phyloP scores from a whole-genome alignment of 2,113 vertebrate species.

The Stegostoma tigrinum region DNA sequence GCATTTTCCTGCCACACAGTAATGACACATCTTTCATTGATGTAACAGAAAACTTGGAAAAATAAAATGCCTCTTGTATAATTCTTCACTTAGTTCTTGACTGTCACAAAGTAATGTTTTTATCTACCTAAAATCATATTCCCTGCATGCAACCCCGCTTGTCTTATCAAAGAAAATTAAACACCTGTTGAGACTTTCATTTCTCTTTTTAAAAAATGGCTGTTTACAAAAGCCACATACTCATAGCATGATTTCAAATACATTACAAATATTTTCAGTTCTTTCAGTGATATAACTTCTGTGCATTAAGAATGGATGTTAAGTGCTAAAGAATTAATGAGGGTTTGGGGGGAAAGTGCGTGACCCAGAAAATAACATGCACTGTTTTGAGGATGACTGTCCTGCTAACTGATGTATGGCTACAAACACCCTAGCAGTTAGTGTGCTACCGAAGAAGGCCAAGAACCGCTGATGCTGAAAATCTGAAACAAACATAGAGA shows the following conservation, averaged over 20 bases:
- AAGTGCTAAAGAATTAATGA: not conserved
- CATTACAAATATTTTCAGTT: not conserved
- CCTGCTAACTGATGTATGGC: not conserved
- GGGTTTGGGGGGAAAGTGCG: no score
- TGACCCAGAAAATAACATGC: not conserved
- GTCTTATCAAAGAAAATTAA: not conserved
- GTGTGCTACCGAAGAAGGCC: not conserved
- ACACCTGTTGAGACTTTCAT: not conserved
- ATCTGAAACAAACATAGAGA: no score
- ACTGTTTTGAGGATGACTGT: not conserved
- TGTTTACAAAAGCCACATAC: not conserved
- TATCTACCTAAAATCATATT: not conserved
- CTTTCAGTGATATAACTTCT: not conserved
- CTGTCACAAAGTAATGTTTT: not conserved
- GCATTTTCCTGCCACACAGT: not conserved
- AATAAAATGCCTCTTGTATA: not conserved
- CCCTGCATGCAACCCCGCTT: not conserved
- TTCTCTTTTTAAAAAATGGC: not conserved
- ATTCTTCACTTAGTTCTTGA: no score
- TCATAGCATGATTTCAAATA: not conserved
- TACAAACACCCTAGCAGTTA: not conserved
- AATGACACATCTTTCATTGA: not conserved
- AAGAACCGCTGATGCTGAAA: no score
- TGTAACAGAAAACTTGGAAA: not conserved
- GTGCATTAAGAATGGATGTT: not conserved